These are phyloP conservation scores for Hydroisotoma schaefferi DNA, from an alignment of 2,888 invertebrate genomes.

Conservation along the genomic window DNA sequence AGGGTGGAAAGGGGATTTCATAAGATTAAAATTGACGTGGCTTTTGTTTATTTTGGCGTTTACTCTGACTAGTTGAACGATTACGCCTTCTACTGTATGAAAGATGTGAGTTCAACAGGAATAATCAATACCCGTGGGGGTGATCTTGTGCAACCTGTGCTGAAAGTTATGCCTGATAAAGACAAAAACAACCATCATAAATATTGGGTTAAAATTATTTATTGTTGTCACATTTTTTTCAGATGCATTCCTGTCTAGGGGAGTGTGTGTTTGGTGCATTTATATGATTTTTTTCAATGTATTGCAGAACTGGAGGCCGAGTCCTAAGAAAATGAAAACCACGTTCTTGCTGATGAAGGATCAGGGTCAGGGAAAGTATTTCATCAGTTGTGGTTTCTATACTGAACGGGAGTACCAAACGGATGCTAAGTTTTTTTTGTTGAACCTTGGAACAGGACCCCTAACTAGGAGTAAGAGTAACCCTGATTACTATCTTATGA, in stretches of 20 bases:
- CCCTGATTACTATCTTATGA: not conserved
- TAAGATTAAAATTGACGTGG: not conserved
- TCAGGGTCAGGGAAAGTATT: not conserved
- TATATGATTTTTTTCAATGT: too few species aligned
- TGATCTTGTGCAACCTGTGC: not conserved
- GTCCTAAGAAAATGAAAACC: not conserved
- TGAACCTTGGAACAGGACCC: not conserved
- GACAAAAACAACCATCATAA: too few species aligned
- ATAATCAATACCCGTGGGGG: not conserved
- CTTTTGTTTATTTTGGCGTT: not conserved
- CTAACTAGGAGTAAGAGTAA: not conserved
- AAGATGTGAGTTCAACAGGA: not conserved
- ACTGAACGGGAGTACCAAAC: not conserved
- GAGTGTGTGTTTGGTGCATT: too few species aligned
- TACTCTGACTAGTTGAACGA: not conserved
- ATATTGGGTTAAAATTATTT: not conserved
- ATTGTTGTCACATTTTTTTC: too few species aligned
- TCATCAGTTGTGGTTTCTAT: not conserved
- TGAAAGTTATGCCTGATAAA: not conserved
- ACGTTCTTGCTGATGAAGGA: not conserved
- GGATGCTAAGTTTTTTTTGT: not conserved
- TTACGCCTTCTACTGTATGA: not conserved
- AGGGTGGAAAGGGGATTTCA: not conserved
- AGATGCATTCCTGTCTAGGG: too few species aligned
- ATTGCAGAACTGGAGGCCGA: not conserved